Evolutionary conservation across 2,113 vertebrate genomes (phyloP).

Genomic region (Rhinoptilus africanus): DNA sequence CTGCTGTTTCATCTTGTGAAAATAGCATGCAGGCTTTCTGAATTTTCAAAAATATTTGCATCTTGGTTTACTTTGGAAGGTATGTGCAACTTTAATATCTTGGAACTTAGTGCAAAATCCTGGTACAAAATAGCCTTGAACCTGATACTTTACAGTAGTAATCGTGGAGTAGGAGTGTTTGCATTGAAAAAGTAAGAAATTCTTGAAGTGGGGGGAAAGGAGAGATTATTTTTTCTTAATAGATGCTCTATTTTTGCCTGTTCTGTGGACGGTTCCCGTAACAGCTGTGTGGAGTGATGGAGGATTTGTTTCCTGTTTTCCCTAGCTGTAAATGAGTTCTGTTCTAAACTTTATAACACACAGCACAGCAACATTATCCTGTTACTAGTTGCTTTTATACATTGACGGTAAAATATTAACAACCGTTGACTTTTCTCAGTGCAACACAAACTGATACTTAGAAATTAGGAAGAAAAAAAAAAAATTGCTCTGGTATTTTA

Average conservation of each 20-base stretch:
- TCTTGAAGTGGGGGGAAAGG: not conserved
- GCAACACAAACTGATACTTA: not conserved
- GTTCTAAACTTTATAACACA: not conserved
- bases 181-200: not conserved
- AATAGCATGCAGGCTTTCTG: not conserved
- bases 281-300: not conserved
- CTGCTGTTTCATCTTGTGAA: not conserved
- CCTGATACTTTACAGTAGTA: not conserved
- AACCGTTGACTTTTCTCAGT: not conserved
- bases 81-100: not conserved
- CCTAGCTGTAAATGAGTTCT: not conserved
- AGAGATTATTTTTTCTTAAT: not conserved
- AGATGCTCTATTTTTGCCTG: not conserved
- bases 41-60: not conserved
- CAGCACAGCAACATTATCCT: not conserved
- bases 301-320: not conserved
- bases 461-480: not conserved
- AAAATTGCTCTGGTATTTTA: not conserved
- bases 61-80: not conserved
- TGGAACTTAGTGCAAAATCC: not conserved
- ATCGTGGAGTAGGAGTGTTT: not conserved
- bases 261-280: fast-evolving
- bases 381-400: not conserved
- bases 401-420: not conserved
- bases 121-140: not conserved